Base-by-base conservation (phyloP, 1,140 invertebrate genomes). In the Atta colombica region DNA sequence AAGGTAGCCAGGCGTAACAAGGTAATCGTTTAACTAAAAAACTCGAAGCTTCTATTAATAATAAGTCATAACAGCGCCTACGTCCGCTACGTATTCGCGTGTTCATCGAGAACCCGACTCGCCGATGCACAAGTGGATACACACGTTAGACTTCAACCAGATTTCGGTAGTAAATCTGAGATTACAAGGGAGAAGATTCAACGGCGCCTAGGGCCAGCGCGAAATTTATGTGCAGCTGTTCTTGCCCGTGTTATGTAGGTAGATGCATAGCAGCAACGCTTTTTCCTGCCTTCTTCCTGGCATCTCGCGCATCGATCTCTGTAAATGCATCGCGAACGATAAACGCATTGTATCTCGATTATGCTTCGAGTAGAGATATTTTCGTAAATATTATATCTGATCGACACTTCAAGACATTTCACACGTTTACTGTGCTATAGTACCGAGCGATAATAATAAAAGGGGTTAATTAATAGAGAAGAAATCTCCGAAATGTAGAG, bases 81-180 rank as follows among this genome's bases (percentile, higher is more conserved):
- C 69, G 51, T n/a, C 18, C 51, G 16, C 31, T n/a, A 39, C 14
- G 12, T 25, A 53, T 45, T 25, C 35, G 66, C 35, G 66, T n/a
- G 28, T 69, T 51, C 39, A 69, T 69, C 21, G 75, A n/a, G 18
- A n/a, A n/a, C 68, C 25, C 3, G 66, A 85, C 63, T 86, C 71
- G 82, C 12, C 84, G 86, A 55, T 87, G 84, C 77, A 90, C 85
- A 88, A 88, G 87, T 72, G 45, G 75, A 84, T 85, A 80, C 85
- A 74, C 80, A 86, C 66, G 85, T 87, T 88, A 87, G 84, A 88
- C 75, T 86, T 89, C 49, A 69, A 51, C 84, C 77, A 91, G 90
- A 91, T 91, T 92, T 92, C 68, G 82, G 68, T 89, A 66, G 87
- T 92, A 92, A 92, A 92, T 92, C 89, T 85, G 85, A 92, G 87